These are phyloP conservation scores for Spizella passerina DNA, from an alignment of 2,797 vertebrate genomes.

Conservation along the genomic window DNA sequence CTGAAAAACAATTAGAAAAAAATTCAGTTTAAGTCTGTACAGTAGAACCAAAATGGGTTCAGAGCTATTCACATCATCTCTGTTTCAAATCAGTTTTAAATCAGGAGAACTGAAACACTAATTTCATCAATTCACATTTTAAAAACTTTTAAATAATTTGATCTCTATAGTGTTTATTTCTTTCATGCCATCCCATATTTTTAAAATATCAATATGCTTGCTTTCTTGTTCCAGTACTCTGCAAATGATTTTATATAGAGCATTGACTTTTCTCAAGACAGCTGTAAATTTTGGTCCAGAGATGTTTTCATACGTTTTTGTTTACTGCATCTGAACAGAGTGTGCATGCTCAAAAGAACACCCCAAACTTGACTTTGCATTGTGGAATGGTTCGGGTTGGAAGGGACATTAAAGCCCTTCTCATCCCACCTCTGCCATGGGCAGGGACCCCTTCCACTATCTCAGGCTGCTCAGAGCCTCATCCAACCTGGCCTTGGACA, in stretches of 20 bases:
- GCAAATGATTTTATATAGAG: background rate
- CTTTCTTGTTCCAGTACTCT: background rate
- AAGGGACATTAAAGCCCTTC: background rate
- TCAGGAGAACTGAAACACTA: background rate
- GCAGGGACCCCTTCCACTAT: background rate
- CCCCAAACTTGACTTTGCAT: background rate
- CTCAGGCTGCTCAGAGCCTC: background rate
- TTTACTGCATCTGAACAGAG: background rate
- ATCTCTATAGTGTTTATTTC: background rate
- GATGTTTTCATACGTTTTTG: background rate
- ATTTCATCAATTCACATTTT: background rate
- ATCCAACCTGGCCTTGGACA: background rate
- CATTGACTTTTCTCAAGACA: background rate
- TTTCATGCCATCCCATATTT: background rate
- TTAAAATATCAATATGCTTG: background rate
- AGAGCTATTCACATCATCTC: background rate
- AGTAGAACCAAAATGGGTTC: background rate
- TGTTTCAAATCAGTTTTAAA: background rate
- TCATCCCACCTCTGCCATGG: background rate
- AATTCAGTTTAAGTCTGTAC: background rate
- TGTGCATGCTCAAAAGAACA: rapidly evolving
- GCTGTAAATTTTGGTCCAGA: background rate
- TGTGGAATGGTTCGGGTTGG: background rate
- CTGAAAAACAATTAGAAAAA: background rate
- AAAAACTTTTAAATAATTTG: background rate